phyloP scores from a whole-genome alignment of 2,113 vertebrate genomes.

The Gasterosteus nipponicus region DNA sequence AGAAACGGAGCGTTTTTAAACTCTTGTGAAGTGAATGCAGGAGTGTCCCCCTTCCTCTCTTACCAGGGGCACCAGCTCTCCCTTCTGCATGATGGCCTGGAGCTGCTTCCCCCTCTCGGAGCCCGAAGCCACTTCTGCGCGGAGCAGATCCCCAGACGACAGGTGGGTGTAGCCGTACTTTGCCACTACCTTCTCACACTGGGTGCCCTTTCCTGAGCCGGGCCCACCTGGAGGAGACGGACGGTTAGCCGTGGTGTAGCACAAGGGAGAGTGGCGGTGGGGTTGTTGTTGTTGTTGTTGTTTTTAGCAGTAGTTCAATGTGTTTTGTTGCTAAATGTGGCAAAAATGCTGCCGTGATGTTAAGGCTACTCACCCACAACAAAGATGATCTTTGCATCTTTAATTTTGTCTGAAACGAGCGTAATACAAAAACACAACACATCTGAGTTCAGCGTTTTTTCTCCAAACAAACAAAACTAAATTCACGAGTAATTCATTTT shows the following conservation, averaged over 20 bases:
- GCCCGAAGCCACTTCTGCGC: conserved; percentile 91
- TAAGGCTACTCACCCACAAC: conserved; percentile 92
- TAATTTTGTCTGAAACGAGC: conserved; percentile 89
- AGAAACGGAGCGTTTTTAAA: neutral
- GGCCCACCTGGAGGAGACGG: conserved; percentile 86
- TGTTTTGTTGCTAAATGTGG: neutral
- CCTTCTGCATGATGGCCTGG: conserved; percentile 97
- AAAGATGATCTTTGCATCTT: conserved; percentile 95
- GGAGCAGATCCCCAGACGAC: conserved; percentile 95
- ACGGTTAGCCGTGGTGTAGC: too few species aligned
- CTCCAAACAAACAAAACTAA: neutral
- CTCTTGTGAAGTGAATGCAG: neutral
- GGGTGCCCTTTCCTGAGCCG: conserved; percentile 96
- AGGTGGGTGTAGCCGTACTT: conserved; percentile 98
- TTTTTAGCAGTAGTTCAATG: neutral
- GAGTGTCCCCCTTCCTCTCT: conserved; percentile 52
- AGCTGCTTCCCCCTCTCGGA: conserved; percentile 93
- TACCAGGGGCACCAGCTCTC: conserved; percentile 96
- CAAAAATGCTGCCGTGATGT: neutral
- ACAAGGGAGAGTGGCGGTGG: neutral
- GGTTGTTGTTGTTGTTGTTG: neutral
- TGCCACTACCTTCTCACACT: conserved; percentile 93
- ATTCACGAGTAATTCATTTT: neutral
- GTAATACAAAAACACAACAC: neutral
- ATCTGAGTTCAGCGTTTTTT: neutral